phyloP scores from a whole-genome alignment of 2,113 vertebrate species.

The Nothocercus nigrocapillus region DNA sequence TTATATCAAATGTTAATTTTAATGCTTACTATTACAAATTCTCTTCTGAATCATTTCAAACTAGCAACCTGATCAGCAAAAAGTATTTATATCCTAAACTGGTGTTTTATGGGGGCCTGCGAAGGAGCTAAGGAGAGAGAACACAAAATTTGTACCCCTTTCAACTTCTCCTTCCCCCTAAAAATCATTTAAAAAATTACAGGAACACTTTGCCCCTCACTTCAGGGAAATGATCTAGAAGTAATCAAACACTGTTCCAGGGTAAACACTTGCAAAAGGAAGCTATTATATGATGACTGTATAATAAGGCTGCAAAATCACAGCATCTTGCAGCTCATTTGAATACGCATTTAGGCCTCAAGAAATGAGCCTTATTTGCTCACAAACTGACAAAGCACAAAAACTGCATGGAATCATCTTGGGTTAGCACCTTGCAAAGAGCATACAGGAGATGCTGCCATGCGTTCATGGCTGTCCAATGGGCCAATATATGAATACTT shows the following conservation, averaged over 20 bases:
- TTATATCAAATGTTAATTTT: neutral
- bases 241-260: neutral
- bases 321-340: neutral
- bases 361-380: neutral
- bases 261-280: neutral
- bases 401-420: neutral
- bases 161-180: rapidly evolving
- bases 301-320: neutral
- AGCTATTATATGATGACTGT: neutral
- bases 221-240: neutral
- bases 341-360: neutral
- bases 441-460: neutral
- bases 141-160: neutral
- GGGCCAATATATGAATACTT: neutral
- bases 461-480: neutral
- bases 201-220: neutral
- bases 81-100: neutral
- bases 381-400: neutral
- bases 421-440: neutral
- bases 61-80: neutral
- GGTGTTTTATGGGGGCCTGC: neutral
- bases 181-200: neutral
- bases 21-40: neutral
- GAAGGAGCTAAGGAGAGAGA: neutral
- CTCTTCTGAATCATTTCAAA: neutral